phyloP scores from a whole-genome alignment of 2,888 invertebrate genomes.

The Diarsia brunnea region DNA sequence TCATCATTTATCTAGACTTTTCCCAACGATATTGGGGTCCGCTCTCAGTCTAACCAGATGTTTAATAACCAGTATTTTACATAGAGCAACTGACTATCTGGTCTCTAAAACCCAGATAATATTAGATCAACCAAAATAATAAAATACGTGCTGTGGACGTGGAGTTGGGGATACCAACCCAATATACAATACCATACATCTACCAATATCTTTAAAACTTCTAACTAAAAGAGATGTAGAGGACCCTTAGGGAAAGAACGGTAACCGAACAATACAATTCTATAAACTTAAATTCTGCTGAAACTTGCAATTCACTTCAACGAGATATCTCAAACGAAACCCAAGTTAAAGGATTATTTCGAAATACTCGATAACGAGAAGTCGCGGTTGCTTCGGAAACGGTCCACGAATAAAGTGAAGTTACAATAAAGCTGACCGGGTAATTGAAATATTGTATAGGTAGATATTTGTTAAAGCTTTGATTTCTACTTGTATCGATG shows the following conservation, averaged over 20 bases:
- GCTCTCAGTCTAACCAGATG: too few relatives aligned
- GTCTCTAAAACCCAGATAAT: too few relatives aligned
- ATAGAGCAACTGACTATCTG: too few relatives aligned
- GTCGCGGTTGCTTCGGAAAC: constrained; percentile 40
- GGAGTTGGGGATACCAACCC: neutral
- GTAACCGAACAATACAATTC: constrained; percentile 45
- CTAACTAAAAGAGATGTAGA: neutral
- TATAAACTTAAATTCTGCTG: constrained; percentile 40
- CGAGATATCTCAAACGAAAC: constrained; percentile 58
- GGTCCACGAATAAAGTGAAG: constrained; percentile 41
- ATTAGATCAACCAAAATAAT: neutral
- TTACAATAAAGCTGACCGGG: constrained; percentile 36
- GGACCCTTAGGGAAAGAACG: constrained; percentile 7
- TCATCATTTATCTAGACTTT: too few relatives aligned
- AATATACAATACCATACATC: neutral
- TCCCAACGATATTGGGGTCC: too few relatives aligned
- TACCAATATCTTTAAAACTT: neutral
- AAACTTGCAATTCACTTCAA: constrained; percentile 55
- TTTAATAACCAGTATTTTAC: too few relatives aligned
- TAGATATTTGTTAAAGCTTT: neutral
- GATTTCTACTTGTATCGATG: neutral
- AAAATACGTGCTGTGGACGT: neutral
- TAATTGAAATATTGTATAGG: constrained; percentile 25
- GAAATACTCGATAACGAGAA: constrained; percentile 59
- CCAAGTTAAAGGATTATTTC: constrained; percentile 61